Conservation (phyloP, 2,113 vertebrate genomes). For the Cryptotis parvus region DNA sequence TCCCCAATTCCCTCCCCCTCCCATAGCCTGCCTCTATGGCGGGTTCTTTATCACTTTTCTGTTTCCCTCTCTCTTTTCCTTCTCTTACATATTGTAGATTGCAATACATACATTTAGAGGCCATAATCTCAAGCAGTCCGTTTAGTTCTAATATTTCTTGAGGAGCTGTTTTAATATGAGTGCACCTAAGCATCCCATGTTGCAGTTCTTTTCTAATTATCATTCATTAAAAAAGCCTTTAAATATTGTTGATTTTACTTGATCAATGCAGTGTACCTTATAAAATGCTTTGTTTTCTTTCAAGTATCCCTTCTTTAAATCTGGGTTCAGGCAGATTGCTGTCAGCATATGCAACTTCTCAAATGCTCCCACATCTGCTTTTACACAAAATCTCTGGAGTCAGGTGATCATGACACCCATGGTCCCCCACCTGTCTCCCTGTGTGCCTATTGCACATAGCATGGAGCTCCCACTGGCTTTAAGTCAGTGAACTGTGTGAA, state of each 20-base stretch:
- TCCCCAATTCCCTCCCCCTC: too few species aligned
- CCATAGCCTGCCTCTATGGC: too few species aligned
- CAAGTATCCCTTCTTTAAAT: background rate
- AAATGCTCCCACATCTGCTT: background rate
- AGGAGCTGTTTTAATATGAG: constrained; percentile 33
- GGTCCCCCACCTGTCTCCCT: background rate
- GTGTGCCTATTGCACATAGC: background rate
- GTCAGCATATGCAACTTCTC: constrained; percentile 5
- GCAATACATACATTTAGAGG: too few species aligned
- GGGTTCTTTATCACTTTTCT: too few species aligned
- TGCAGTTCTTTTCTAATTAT: background rate
- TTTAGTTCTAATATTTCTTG: constrained; percentile 31
- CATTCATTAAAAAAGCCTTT: background rate
- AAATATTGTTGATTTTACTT: background rate
- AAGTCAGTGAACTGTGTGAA: background rate
- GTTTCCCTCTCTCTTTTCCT: too few species aligned
- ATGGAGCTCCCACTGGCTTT: background rate
- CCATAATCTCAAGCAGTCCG: too few species aligned
- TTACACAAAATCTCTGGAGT: background rate
- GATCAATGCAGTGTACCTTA: background rate
- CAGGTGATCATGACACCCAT: background rate
- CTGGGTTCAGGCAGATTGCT: background rate
- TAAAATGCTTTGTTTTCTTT: constrained; percentile 35
- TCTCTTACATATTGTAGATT: too few species aligned
- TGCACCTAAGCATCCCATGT: background rate